These are phyloP conservation scores for Otolemur crassicaudatus DNA, from an alignment of 2,797 vertebrate species.

Conservation along the genomic window DNA sequence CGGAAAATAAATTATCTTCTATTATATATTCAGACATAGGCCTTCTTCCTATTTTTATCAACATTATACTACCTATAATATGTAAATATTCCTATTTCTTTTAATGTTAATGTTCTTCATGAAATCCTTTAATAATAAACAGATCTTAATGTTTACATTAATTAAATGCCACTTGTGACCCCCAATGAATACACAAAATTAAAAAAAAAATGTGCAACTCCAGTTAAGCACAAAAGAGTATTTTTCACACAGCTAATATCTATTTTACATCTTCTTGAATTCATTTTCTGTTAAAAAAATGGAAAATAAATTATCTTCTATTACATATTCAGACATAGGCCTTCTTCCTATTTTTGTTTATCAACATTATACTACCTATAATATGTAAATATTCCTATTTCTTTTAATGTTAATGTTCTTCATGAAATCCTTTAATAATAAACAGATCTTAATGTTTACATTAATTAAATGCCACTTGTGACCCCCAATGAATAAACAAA, in stretches of 20 bases:
- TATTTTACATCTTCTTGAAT: background rate
- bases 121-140: background rate
- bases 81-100: no score
- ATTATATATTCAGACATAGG: background rate
- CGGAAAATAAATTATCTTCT: background rate
- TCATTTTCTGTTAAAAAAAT: background rate
- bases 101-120: background rate
- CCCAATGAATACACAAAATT: background rate
- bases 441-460: background rate
- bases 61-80: background rate
- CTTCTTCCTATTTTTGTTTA: background rate
- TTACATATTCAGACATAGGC: background rate
- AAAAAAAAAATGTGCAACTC: background rate
- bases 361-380: background rate
- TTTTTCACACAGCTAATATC: no score
- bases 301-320: background rate
- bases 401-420: background rate
- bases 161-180: background rate
- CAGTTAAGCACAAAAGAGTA: background rate
- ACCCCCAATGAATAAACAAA: background rate
- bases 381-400: background rate
- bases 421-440: background rate
- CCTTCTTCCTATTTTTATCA: background rate
- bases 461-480: background rate
- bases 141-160: background rate